Percentiles rank a stretch among this genome's conserved stretches.
phyloP scores from a whole-genome alignment of 2,888 invertebrate species.

The Lepidonotus clava region DNA sequence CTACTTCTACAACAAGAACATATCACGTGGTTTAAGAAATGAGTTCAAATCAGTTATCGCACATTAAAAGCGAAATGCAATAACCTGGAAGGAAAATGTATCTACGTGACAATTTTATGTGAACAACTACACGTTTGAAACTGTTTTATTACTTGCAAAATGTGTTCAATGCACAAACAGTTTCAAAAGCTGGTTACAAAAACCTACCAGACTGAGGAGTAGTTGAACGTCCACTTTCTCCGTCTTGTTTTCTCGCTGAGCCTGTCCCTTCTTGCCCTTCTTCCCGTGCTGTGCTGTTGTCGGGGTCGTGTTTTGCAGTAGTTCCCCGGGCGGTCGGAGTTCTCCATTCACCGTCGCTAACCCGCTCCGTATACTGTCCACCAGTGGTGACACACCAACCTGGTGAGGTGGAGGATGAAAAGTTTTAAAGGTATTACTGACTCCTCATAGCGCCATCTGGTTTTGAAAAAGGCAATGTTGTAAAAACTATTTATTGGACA shows the following conservation, averaged over 20 bases:
- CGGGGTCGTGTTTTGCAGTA: neutral
- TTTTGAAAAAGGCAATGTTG: no score
- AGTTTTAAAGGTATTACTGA: no score
- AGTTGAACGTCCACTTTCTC: conserved; percentile 2
- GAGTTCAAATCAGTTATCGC: no score
- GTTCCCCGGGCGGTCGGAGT: neutral
- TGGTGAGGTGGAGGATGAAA: no score
- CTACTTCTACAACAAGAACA: no score
- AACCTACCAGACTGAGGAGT: neutral
- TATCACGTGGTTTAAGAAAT: no score
- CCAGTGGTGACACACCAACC: neutral
- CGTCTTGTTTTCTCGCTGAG: neutral
- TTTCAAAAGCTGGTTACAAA: neutral
- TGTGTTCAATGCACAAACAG: neutral
- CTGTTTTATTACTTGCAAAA: neutral
- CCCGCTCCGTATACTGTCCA: neutral
- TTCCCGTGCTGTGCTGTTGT: neutral
- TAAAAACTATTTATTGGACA: no score
- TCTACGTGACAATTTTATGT: no score
- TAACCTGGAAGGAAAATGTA: no score
- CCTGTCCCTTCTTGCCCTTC: conserved; percentile 63
- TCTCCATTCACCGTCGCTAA: conserved; percentile 59
- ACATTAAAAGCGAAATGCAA: no score
- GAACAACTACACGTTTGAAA: no score
- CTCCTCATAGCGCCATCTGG: no score